phyloP scores from a whole-genome alignment of 1,140 invertebrate species.

The Diorhabda elongata region DNA sequence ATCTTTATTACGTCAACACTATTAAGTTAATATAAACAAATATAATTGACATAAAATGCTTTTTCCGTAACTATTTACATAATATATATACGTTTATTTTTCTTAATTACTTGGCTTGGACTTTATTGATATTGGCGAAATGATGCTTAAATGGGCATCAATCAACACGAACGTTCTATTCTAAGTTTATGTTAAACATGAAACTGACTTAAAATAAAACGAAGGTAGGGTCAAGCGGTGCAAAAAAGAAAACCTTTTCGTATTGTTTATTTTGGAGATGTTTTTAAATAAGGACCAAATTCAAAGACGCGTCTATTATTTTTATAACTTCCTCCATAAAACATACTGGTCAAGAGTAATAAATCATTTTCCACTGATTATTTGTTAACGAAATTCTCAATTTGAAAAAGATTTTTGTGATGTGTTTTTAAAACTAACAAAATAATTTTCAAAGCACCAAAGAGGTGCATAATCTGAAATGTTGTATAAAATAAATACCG shows the following conservation, averaged over 20 bases:
- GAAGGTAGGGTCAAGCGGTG: not conserved
- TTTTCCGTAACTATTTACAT: constrained; percentile 8
- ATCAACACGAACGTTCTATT: constrained; percentile 15
- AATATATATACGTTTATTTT: constrained; percentile 1
- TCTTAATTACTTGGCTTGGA: constrained; percentile 8
- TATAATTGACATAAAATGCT: not conserved
- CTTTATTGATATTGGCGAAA: constrained; percentile 12
- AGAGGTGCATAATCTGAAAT: no score
- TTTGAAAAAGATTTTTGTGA: no score
- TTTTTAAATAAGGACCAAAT: no score
- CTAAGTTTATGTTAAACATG: constrained; percentile 13
- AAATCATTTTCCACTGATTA: no score
- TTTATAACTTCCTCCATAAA: no score
- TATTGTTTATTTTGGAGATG: no score
- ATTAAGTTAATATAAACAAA: not conserved
- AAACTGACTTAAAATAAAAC: not conserved
- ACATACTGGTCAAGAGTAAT: no score
- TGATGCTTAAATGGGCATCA: constrained; percentile 17
- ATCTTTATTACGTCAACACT: not conserved
- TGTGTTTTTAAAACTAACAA: no score
- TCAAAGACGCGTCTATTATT: no score
- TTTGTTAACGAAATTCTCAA: no score
- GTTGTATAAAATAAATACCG: no score
- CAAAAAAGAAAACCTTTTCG: not conserved
- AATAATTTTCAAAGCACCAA: no score